Conservation (phyloP, 2,888 invertebrate species). For the Fragum whitleyi region DNA sequence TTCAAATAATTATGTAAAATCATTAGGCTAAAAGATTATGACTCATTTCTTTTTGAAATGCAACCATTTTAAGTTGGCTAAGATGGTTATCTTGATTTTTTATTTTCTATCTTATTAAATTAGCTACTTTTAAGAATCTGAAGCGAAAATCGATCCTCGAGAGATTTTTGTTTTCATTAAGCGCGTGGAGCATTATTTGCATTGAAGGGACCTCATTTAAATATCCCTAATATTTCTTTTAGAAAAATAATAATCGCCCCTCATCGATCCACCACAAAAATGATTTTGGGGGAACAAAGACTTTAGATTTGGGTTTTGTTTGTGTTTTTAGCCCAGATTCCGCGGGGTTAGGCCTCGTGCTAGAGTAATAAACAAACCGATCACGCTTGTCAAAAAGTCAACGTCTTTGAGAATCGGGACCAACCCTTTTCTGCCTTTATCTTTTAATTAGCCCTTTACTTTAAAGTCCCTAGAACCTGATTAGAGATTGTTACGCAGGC, state of each 20-base stretch:
- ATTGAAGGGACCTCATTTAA: slow-evolving; percentile 34
- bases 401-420: neutral
- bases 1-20: too few relatives aligned
- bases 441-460: too few relatives aligned
- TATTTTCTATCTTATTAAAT: slow-evolving; percentile 14
- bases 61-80: neutral
- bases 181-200: slow-evolving; percentile 16
- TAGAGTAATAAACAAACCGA: slow-evolving; percentile 18
- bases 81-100: slow-evolving; percentile 24
- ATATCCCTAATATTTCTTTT: slow-evolving; percentile 50
- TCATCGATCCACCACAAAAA: slow-evolving; percentile 43
- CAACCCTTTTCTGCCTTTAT: neutral
- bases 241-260: slow-evolving; percentile 50
- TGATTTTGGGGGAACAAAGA: slow-evolving; percentile 53
- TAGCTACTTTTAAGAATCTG: slow-evolving; percentile 24
- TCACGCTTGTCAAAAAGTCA: slow-evolving; percentile 1
- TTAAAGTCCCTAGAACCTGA: too few relatives aligned
- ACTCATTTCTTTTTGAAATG: too few relatives aligned
- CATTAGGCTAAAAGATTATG: too few relatives aligned
- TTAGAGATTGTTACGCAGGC: too few relatives aligned
- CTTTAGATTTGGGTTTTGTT: slow-evolving; percentile 26
- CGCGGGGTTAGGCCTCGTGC: slow-evolving; percentile 30
- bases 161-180: slow-evolving; percentile 18
- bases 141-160: slow-evolving; percentile 25
- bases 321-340: slow-evolving; percentile 7